Percentiles rank a stretch among this genome's conserved stretches.
Conservation (phyloP, 2,113 vertebrate genomes). For the Leucoraja erinaceus region DNA sequence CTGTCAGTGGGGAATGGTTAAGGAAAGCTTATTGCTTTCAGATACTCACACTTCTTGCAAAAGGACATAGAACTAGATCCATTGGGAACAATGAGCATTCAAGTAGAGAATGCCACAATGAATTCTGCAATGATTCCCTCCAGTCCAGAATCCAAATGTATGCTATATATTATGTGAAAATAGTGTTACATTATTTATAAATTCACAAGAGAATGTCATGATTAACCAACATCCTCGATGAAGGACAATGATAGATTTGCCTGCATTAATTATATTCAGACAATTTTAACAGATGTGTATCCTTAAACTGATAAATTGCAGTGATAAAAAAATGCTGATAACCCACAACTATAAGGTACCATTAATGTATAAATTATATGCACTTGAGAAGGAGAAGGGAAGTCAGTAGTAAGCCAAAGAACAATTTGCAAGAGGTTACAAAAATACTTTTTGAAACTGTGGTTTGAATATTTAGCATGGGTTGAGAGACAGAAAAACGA, state of each 20-base stretch:
- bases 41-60: constrained; percentile 44
- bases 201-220: no score
- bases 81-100: constrained; percentile 53
- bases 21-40: constrained; percentile 41
- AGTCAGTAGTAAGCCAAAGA: neutral
- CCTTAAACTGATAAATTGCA: neutral
- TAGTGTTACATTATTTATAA: no score
- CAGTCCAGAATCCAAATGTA: constrained; percentile 41
- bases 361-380: neutral
- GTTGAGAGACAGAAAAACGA: neutral
- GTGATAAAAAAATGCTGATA: neutral
- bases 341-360: neutral
- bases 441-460: neutral
- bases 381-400: neutral
- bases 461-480: neutral
- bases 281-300: neutral
- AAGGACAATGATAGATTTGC: neutral
- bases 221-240: no score
- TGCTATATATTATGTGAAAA: neutral
- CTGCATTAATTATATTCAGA: neutral
- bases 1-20: constrained; percentile 35
- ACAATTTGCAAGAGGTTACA: neutral
- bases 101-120: constrained; percentile 46
- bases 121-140: constrained; percentile 49
- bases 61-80: constrained; percentile 40